A percentile compares a stretch with the other conserved stretches of the same genome.
phyloP scores from a whole-genome alignment of 2,797 vertebrate species.

The Coluber constrictor region DNA sequence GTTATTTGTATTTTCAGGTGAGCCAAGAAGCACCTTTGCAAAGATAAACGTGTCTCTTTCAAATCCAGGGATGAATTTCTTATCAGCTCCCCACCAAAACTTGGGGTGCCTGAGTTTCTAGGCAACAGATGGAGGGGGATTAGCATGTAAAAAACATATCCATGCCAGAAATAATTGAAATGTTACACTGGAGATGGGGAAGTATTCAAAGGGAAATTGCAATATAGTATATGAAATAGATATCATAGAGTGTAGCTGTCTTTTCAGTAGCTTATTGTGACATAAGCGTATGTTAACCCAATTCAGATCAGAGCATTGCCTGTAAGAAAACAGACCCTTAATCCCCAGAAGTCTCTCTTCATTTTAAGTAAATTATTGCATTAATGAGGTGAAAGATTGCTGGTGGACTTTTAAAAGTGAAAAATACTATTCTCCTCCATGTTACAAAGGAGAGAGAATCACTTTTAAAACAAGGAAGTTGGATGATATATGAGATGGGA shows the following conservation, averaged over 20 bases:
- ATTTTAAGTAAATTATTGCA: neutral
- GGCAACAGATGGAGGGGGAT: neutral
- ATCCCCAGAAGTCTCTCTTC: neutral
- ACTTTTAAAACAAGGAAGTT: neutral
- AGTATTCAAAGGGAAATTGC: neutral
- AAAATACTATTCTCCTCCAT: neutral
- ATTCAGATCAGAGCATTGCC: neutral
- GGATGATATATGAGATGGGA: neutral
- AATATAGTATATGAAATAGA: neutral
- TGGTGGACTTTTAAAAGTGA: neutral
- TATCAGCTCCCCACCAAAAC: neutral
- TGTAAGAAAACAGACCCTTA: neutral
- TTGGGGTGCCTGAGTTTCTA: neutral
- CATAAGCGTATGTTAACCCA: neutral
- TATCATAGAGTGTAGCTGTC: neutral
- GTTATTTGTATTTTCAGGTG: neutral
- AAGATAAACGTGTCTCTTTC: neutral
- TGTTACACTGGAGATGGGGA: neutral
- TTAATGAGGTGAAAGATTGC: neutral
- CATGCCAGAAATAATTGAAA: neutral
- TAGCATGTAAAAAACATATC: neutral
- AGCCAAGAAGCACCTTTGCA: neutral
- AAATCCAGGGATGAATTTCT: neutral
- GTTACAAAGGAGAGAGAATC: neutral
- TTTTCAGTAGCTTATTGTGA: neutral